Conservation (phyloP, 2,113 vertebrate genomes). For the Hylia prasina region DNA sequence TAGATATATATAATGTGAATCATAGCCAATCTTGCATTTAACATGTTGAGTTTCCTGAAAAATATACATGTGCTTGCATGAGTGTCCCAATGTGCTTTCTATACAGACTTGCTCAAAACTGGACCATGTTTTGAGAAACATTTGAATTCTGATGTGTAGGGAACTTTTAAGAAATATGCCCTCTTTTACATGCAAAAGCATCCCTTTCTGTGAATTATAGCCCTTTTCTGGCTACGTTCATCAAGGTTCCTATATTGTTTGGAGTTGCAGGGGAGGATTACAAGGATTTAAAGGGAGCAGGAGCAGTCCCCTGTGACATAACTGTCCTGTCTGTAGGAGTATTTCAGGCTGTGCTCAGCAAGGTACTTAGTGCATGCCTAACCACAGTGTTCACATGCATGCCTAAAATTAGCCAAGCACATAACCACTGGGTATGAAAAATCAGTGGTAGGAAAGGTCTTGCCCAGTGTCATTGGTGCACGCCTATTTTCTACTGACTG, state of each 20-base stretch:
- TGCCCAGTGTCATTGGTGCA: background rate
- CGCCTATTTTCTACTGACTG: background rate
- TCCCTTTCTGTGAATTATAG: background rate
- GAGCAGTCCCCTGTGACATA: background rate
- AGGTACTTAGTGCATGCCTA: background rate
- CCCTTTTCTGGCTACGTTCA: background rate
- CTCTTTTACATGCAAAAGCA: background rate
- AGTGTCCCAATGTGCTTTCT: background rate
- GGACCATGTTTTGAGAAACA: background rate
- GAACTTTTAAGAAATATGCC: background rate
- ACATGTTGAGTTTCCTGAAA: background rate
- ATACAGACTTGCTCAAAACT: background rate
- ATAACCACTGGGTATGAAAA: background rate
- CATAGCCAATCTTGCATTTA: background rate
- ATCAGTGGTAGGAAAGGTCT: background rate
- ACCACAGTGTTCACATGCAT: background rate
- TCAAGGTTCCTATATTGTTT: background rate
- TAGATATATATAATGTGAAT: background rate
- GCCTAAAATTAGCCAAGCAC: constrained; percentile 23
- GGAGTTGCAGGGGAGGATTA: background rate
- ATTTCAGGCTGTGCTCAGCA: background rate
- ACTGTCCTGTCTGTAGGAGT: background rate
- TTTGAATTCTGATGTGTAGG: background rate
- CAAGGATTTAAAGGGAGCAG: background rate
- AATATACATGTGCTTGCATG: rapidly evolving